Conservation (phyloP, 2,113 vertebrate genomes). For the Scartelaos histophorus region DNA sequence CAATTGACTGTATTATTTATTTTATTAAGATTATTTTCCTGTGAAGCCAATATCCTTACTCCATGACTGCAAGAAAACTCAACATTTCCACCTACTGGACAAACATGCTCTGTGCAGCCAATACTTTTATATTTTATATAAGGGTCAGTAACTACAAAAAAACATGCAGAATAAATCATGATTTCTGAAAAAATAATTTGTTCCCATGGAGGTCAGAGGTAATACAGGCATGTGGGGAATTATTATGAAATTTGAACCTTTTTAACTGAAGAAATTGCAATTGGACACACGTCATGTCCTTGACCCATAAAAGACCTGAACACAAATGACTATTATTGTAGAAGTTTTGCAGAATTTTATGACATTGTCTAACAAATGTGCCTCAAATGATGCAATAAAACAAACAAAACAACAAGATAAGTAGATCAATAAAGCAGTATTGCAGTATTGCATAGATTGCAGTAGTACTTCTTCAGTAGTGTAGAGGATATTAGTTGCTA, state of each 20-base stretch:
- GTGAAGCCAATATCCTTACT: not conserved
- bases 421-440: not conserved
- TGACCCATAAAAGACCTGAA: not conserved
- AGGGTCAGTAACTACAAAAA: too few relatives aligned
- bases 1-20: not conserved
- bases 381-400: not conserved
- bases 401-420: conserved; percentile 3
- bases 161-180: too few relatives aligned
- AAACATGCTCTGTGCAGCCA: not conserved
- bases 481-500: conserved; percentile 34
- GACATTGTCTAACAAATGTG: not conserved
- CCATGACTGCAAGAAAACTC: not conserved
- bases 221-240: too few relatives aligned
- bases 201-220: too few relatives aligned
- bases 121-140: not conserved
- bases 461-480: not conserved
- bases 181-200: too few relatives aligned
- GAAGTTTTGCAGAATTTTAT: not conserved
- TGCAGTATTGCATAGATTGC: too few relatives aligned
- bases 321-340: not conserved
- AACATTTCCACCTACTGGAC: not conserved
- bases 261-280: too few relatives aligned
- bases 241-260: too few relatives aligned
- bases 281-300: too few relatives aligned
- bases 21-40: not conserved